Evolutionary conservation across 2,888 invertebrate species (phyloP).

Genomic region (Cheilosia scutellata): DNA sequence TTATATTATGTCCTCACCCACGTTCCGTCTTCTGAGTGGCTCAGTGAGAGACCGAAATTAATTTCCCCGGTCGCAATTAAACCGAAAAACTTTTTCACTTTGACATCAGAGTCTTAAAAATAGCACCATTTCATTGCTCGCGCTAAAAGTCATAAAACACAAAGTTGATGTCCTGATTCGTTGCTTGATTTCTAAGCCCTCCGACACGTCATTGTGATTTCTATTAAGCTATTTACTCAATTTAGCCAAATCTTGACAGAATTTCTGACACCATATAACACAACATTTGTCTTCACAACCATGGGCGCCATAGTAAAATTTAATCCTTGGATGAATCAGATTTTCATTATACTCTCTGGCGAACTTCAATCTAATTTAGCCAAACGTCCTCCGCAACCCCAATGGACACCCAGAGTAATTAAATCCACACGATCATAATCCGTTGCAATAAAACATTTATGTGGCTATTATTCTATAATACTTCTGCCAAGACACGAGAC

Average conservation of each 20-base stretch:
- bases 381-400: neutral
- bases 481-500: neutral
- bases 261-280: conserved; percentile 3
- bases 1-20: no score
- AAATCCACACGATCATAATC: conserved; percentile 56
- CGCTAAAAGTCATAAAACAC: conserved; percentile 30
- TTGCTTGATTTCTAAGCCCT: neutral
- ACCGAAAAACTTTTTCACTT: no score
- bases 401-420: conserved; percentile 27
- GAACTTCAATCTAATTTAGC: conserved; percentile 19
- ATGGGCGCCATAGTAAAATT: conserved; percentile 36
- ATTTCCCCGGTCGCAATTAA: no score
- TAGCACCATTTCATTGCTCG: conserved; percentile 14
- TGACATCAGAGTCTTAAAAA: conserved; percentile 6
- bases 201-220: conserved; percentile 24
- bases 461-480: conserved; percentile 11
- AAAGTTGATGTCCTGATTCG: conserved; percentile 16
- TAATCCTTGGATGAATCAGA: conserved; percentile 50
- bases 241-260: neutral
- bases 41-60: no score
- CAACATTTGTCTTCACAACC: neutral
- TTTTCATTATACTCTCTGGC: conserved; percentile 13
- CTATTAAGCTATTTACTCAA: conserved; percentile 23
- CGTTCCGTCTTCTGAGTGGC: no score
- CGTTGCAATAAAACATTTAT: conserved; percentile 59